These are phyloP conservation scores for Mormyrus proboscirostris DNA, from an alignment of 2,797 vertebrate species.

Conservation along the genomic window DNA sequence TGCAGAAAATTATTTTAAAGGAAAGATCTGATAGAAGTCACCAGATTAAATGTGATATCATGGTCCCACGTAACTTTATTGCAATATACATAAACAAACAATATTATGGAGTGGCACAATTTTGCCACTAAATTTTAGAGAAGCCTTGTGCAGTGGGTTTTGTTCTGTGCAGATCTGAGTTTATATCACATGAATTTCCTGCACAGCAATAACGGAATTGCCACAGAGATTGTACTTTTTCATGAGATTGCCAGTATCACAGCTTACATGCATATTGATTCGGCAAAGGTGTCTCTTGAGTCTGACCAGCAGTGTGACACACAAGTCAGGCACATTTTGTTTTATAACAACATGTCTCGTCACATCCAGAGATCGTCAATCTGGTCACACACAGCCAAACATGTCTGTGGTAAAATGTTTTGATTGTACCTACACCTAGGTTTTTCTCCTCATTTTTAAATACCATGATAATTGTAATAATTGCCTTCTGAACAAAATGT, in stretches of 20 bases:
- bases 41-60: not conserved
- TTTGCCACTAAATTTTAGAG: not conserved
- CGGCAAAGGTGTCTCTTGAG: not conserved
- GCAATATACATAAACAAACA: not conserved
- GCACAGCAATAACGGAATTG: not conserved
- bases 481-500: not conserved
- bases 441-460: not conserved
- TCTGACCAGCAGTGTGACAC: not conserved
- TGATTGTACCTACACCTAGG: not conserved
- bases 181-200: not conserved
- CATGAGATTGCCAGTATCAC: not conserved
- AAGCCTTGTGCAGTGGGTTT: not conserved
- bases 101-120: not conserved
- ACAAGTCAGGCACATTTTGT: not conserved
- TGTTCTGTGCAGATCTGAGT: not conserved
- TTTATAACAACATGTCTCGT: not conserved
- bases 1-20: not conserved
- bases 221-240: not conserved
- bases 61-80: not conserved
- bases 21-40: not conserved
- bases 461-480: not conserved
- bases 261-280: not conserved
- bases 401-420: not conserved
- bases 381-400: not conserved
- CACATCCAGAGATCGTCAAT: not conserved